phyloP scores from a whole-genome alignment of 2,888 invertebrate species.

The Dasypolia templi region DNA sequence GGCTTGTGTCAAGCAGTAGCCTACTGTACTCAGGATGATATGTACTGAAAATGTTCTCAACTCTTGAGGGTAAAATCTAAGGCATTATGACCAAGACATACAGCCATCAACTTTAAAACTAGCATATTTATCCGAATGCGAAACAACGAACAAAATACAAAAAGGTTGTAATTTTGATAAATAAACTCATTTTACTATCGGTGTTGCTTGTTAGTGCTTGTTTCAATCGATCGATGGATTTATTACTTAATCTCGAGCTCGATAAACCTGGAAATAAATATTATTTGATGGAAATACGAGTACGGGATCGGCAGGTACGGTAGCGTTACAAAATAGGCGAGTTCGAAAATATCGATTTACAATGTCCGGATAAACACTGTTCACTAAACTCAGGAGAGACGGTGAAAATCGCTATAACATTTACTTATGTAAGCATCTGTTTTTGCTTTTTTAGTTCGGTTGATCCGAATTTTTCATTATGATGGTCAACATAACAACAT shows the following conservation, averaged over 20 bases:
- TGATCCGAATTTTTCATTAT: background rate
- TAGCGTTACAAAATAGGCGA: background rate
- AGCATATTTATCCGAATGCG: background rate
- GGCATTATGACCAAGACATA: background rate
- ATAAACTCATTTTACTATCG: background rate
- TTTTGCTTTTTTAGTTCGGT: background rate
- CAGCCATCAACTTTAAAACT: background rate
- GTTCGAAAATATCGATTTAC: background rate
- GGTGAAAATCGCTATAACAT: background rate
- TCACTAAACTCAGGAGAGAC: background rate
- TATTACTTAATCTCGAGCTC: conserved; percentile 5
- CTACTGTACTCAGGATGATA: background rate
- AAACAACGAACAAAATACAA: background rate
- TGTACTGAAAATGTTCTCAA: background rate
- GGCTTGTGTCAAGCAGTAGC: background rate
- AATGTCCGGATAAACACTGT: background rate
- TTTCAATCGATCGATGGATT: background rate
- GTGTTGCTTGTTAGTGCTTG: background rate
- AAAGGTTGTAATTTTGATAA: conserved; percentile 1
- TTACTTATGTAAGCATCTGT: too few species aligned
- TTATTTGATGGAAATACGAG: background rate
- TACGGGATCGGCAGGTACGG: background rate
- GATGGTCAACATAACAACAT: too few species aligned
- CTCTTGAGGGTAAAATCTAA: background rate
- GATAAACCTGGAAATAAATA: conserved; percentile 1